Conservation (phyloP, 2,113 vertebrate genomes). For the Embiotoca jacksoni region DNA sequence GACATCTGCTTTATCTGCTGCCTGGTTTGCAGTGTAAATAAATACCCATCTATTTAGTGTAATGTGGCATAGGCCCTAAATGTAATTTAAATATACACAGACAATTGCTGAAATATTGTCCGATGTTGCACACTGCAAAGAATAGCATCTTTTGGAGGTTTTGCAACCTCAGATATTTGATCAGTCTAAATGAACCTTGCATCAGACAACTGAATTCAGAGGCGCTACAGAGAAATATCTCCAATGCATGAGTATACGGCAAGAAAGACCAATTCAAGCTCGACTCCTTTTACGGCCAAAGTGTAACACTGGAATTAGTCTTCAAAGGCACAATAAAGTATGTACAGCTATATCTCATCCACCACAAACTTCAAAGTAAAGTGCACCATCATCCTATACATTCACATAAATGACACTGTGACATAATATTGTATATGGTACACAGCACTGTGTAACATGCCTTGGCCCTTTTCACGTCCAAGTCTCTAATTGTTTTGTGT, state of each 20-base stretch:
- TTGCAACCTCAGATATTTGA: conserved; percentile 1
- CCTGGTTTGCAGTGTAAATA: conserved; percentile 32
- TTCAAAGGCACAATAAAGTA: conserved; percentile 85
- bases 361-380: conserved; percentile 73
- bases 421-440: conserved; percentile 52
- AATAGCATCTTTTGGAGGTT: conserved; percentile 12
- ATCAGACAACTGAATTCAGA: conserved; percentile 25
- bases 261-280: conserved; percentile 61
- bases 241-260: conserved; percentile 37
- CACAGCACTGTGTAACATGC: conserved; percentile 59
- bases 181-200: conserved; percentile 11
- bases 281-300: conserved; percentile 60
- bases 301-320: conserved; percentile 71
- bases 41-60: conserved; percentile 21
- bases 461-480: conserved; percentile 46
- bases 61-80: background rate
- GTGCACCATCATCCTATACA: conserved; percentile 78
- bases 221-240: conserved; percentile 48
- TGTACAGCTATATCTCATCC: conserved; percentile 76
- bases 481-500: conserved; percentile 31
- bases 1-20: conserved; percentile 31
- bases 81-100: conserved; percentile 4
- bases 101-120: conserved; percentile 20
- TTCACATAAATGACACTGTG: conserved; percentile 73
- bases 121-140: conserved; percentile 31